Conservation (phyloP, 2,888 invertebrate species). For the Pristionchus japonicus region DNA sequence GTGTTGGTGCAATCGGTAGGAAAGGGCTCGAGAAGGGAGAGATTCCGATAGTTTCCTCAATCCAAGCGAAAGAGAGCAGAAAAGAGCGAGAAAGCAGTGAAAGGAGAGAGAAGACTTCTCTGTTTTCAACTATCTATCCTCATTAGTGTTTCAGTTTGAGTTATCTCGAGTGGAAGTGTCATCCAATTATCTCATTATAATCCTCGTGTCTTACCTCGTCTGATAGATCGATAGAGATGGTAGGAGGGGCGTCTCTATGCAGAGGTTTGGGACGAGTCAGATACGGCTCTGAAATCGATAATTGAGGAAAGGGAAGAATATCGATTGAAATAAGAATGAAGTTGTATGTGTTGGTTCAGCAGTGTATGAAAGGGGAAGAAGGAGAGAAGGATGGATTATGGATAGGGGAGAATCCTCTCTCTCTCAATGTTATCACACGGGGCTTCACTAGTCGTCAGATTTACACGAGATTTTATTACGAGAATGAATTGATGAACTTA, state of each 20-base stretch:
- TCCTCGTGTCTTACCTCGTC: conserved; percentile 27
- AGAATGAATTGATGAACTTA: not conserved
- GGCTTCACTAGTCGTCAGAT: not conserved
- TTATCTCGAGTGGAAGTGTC: not conserved
- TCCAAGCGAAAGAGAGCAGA: not conserved
- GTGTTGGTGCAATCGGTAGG: not conserved
- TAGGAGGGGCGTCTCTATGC: not conserved
- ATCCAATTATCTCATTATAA: not conserved
- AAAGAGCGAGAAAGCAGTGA: not conserved
- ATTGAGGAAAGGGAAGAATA: not conserved
- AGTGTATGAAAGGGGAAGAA: not conserved
- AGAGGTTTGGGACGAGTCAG: not conserved
- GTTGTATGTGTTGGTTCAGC: not conserved
- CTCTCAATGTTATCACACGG: conserved; percentile 2
- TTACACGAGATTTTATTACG: not conserved
- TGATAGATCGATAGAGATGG: conserved; percentile 14
- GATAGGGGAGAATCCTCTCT: not conserved
- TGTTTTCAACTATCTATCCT: not conserved
- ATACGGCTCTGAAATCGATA: conserved; percentile 10
- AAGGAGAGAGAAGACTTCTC: not conserved
- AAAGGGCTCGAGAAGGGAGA: not conserved
- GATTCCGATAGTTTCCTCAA: not conserved
- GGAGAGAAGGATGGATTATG: not conserved
- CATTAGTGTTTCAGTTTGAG: not conserved
- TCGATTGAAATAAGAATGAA: not conserved